Percentiles rank a stretch among this genome's conserved stretches.
Conservation (phyloP, 2,797 vertebrate genomes). For the Oreochromis grahami region DNA sequence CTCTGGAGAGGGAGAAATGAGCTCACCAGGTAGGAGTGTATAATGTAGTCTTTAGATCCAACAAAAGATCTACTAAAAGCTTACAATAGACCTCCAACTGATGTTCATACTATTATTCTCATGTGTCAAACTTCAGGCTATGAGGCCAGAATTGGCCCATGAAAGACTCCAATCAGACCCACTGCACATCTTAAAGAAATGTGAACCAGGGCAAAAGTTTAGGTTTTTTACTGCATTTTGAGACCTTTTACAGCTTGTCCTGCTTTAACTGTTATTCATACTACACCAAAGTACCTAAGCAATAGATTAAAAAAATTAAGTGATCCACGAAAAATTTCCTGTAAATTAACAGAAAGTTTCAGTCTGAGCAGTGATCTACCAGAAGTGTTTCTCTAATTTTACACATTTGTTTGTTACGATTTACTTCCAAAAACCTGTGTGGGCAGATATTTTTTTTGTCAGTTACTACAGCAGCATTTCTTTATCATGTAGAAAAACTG, state of each 20-base stretch:
- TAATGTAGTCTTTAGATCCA: not conserved
- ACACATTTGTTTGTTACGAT: not conserved
- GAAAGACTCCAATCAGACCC: not conserved
- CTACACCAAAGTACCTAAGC: not conserved
- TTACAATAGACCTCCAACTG: not conserved
- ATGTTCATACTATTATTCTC: not conserved
- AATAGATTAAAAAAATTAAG: not conserved
- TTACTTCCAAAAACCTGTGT: not conserved
- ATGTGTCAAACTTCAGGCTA: not conserved
- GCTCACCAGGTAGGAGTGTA: conserved; percentile 49
- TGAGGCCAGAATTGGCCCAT: not conserved
- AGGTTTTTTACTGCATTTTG: not conserved
- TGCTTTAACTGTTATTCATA: not conserved
- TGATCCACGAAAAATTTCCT: accelerated
- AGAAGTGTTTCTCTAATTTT: not conserved
- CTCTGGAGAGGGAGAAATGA: conserved; percentile 79
- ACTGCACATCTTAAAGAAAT: not conserved
- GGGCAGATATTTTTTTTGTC: not conserved
- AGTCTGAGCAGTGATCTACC: not conserved
- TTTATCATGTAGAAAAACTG: not conserved
- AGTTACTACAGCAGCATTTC: not conserved
- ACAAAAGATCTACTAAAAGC: not conserved
- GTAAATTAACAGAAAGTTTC: not conserved
- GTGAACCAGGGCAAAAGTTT: not conserved
- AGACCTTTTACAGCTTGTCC: not conserved